phyloP scores from a whole-genome alignment of 2,113 vertebrate species.

The Ageneiosus marmoratus region DNA sequence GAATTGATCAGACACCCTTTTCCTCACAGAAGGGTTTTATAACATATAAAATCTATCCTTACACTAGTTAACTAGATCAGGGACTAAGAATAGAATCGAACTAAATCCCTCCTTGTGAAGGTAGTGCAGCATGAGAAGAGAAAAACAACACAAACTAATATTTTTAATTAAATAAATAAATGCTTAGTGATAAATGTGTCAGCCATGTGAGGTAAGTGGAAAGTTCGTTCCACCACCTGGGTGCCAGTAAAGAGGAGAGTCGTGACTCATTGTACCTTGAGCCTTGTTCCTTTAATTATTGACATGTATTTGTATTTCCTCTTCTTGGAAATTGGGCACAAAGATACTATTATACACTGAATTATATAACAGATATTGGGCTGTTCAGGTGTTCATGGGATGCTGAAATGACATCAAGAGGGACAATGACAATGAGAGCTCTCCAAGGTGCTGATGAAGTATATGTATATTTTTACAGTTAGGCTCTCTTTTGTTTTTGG shows the following conservation, averaged over 20 bases:
- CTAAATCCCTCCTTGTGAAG: neutral
- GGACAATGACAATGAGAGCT: neutral
- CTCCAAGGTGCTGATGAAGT: too few species aligned
- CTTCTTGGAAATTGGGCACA: neutral
- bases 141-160: neutral
- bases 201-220: neutral
- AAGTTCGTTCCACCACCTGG: neutral
- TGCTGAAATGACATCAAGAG: neutral
- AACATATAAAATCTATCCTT: neutral
- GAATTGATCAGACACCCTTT: neutral
- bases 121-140: neutral
- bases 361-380: neutral
- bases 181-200: neutral
- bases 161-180: neutral
- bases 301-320: conserved; percentile 3
- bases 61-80: neutral
- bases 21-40: neutral
- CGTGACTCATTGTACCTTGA: conserved; percentile 14
- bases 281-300: conserved; percentile 11
- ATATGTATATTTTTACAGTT: neutral
- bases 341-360: neutral
- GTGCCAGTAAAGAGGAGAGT: neutral
- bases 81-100: neutral
- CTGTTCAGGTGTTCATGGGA: neutral
- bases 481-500: neutral